Base-by-base conservation (phyloP, 1,140 invertebrate species). In the Aporrectodea caliginosa region DNA sequence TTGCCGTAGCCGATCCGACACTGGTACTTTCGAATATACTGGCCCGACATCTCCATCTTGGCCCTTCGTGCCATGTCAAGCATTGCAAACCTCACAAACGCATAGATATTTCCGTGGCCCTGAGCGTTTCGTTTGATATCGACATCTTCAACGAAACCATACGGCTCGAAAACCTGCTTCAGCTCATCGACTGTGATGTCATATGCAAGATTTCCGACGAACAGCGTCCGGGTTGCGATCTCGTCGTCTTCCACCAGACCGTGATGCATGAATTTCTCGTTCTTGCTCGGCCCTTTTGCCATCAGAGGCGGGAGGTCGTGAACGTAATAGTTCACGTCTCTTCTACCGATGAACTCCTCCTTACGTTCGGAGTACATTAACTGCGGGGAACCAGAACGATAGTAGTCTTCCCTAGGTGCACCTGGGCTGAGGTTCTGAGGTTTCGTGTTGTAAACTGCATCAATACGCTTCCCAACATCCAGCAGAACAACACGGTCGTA, bases 1-100 rank as follows among this genome's bases (percentile, higher is more conserved):
- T 99, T 99, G 2, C 97, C 97, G 89, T 98, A 99, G 31, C 97
- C 97, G 87, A 99, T 99, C 90, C 99, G 98, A 88, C 96, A 98
- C 88, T 98, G 96, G 86, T 98, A 98, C 89, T 98, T 98, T 2
- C 97, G 96, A 88, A 99, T 98, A 85, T 98, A 98, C 85, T 98
- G 95, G 0, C 97, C 96, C 16, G 95, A 97, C 43, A 98, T 90
- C 88, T 98, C 96, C 14, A 97, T 94, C 90, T 98, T 98, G 22
- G 96, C 95, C 81, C 95, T 90, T 86, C 97, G 95, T 35, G 90
- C 90, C 89, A 88, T 89, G 85, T 99, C 97, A 69, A 98, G 89
- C 84, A 97, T 98, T 84, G 96, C 93, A 87, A 97, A 98, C 71
- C 96, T 92, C 1, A 98, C 95, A 90, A 99, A 98, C 33, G 97